Base-by-base conservation (phyloP, 1,140 invertebrate species). In the Ganaspis sp. region DNA sequence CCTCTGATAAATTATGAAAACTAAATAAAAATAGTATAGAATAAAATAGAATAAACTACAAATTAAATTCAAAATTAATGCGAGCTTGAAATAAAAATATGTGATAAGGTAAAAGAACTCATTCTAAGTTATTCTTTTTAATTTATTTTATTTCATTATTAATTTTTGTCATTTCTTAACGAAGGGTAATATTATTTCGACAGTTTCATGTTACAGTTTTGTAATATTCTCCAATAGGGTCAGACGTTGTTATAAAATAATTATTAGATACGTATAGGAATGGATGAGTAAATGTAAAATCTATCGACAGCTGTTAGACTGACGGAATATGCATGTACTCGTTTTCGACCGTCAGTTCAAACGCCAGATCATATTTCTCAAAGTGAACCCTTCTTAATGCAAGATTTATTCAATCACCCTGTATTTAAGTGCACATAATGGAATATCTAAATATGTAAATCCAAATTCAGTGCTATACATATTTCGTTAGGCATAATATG, bases 371-470 rank as follows among this genome's bases (percentile, higher is more conserved):
- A 9, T n/a, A 45, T 45, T 45, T 45, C 42, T 45, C 42, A 45
- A 45, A 45, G 42, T 15, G 42, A 45, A 58, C 54, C 54, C 54
- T 58, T 26, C 21, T 58, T 58, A 58, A 58, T 58, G 21, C 54
- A 58, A 58, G 54, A 58, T 29, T 58, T 12, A 58, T 58, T 58
- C 54, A 58, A 58, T 23, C 54, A 58, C 11, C 9, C 54, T 26
- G 23, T 26, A 23, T 58, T 58, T 12, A 29, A 58, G 54, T 58
- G 54, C 54, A 29, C 23, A 58, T 58, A 26, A 58, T 58, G 21
- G 54, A 58, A 58, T 58, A 58, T 58, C 54, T 58, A 23, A 58
- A 58, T 58, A 58, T 58, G 54, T 26, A 58, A 58, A 58, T 26
- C 9, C 11, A 26, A 26, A 26, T 58, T 34, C 29, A 3, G 6